Evolutionary conservation across 2,888 invertebrate species (phyloP), one percentile per base, ranked within the genome.

Genomic region (Fragum whitleyi): DNA sequence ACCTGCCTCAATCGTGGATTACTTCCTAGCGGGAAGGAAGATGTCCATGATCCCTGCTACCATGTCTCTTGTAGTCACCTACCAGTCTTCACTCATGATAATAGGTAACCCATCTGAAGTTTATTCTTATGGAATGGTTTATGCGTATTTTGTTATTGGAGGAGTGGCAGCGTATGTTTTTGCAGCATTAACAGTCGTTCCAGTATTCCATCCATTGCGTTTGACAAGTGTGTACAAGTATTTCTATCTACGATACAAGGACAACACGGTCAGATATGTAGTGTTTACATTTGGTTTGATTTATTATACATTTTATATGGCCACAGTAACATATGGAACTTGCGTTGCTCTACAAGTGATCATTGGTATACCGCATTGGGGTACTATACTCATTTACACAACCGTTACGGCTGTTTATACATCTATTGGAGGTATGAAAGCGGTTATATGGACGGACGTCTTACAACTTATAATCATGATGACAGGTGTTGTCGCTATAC

Each of bases 141-240:
- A 59, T 32, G 39, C 47, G 23, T 68, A 47, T 16, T 57, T 59
- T 9, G 59, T 51, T 3, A 19, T 75, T 16, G 68, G 69, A 47
- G 39, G 21, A 11, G 21, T 36, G 26, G 32, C 47, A 19, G 69
- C 75, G 14, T 75, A 61, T 23, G 26, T 59, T 9, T 59, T 75
- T 39, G 59, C 69, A 6, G 68, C 69, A n/a, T 23, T 68, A 11
- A 26, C 47, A 5, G 47, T 75, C 23, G 75, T 69, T 19, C 75
- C 75, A 0, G 59, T 75, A 11, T 75, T 75, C 59, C 75, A 75
- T 32, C 75, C 75, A 26, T 23, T 79, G 55, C 65, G 42, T 21
- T 39, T 79, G 32, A 79, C 79, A 26, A 75, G 75, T 51, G 71
- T 75, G n/a, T 71, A 79, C 28, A 53, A 75, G 36, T 79, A 79